Conservation (phyloP, 2,888 invertebrate genomes). For the Lasioglossum pauxillum region DNA sequence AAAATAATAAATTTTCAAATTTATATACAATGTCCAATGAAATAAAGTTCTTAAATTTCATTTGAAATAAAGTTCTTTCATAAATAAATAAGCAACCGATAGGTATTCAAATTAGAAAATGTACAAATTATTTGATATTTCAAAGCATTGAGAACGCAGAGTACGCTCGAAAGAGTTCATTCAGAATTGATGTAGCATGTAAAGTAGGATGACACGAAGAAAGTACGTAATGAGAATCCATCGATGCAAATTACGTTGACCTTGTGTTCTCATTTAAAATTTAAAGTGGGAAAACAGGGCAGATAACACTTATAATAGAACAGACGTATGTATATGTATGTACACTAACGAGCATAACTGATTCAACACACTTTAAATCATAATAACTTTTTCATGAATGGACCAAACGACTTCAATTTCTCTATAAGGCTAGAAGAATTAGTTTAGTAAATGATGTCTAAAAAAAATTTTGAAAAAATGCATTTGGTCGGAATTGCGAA, state of each 20-base stretch:
- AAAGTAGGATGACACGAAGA: conserved; percentile 48
- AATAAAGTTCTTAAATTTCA: too few species aligned
- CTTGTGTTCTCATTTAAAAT: conserved; percentile 36
- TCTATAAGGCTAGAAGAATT: too few species aligned
- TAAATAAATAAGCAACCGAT: neutral
- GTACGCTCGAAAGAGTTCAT: neutral
- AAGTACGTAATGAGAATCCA: conserved; percentile 11
- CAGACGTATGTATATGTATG: neutral
- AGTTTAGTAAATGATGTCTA: too few species aligned
- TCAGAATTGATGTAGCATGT: neutral
- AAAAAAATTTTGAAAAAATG: too few species aligned
- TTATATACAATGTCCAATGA: neutral
- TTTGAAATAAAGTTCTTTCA: too few species aligned
- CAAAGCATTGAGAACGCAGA: neutral
- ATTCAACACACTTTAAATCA: too few species aligned
- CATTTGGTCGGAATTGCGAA: too few species aligned
- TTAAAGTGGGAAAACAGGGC: neutral
- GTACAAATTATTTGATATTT: neutral
- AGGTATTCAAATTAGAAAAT: neutral
- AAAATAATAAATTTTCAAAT: neutral
- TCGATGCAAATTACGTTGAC: conserved; percentile 26
- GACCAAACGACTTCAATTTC: too few species aligned
- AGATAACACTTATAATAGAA: neutral
- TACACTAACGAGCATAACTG: too few species aligned
- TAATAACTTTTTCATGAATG: too few species aligned